These are phyloP conservation scores for Coilia nasus DNA, from an alignment of 2,797 vertebrate genomes.

Conservation along the genomic window DNA sequence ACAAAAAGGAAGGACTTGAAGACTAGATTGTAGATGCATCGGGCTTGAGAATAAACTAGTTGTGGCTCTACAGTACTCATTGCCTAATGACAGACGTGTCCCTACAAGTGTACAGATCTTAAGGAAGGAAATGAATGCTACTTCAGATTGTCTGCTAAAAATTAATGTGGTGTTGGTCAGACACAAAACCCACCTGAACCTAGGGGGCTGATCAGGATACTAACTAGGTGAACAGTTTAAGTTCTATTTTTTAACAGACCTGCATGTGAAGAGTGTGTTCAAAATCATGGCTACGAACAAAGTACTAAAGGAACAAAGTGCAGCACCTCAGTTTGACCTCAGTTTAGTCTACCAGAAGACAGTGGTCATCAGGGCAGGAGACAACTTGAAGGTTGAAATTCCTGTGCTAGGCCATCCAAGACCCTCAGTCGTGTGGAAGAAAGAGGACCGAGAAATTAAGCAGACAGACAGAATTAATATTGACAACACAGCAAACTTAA, in stretches of 20 bases:
- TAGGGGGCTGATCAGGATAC: conserved; percentile 90
- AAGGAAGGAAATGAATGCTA: conserved; percentile 94
- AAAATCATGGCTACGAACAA: conserved; percentile 97
- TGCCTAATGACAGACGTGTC: conserved; percentile 94
- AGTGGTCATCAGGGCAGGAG: conserved; percentile 91
- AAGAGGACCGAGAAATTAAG: conserved; percentile 83
- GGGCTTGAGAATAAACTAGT: conserved; percentile 86
- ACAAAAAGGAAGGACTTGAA: conserved; percentile 93
- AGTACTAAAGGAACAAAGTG: conserved; percentile 90
- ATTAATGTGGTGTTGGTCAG: conserved; percentile 93
- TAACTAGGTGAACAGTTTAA: conserved; percentile 88
- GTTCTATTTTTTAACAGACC: conserved; percentile 89
- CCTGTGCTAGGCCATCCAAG: conserved; percentile 93
- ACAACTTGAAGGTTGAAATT: conserved; percentile 96
- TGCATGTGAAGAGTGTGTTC: conserved; percentile 97
- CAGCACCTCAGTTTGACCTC: conserved; percentile 90
- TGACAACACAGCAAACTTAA: conserved; percentile 90
- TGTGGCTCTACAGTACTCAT: conserved; percentile 91
- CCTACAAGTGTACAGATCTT: conserved; percentile 85
- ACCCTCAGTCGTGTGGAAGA: conserved; percentile 94
- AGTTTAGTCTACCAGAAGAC: conserved; percentile 91
- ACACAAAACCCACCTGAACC: conserved; percentile 92
- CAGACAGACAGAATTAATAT: conserved; percentile 94
- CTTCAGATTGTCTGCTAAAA: conserved; percentile 94
- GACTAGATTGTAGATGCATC: conserved; percentile 92